phyloP scores from a whole-genome alignment of 2,888 invertebrate genomes.

The Thereva unica region DNA sequence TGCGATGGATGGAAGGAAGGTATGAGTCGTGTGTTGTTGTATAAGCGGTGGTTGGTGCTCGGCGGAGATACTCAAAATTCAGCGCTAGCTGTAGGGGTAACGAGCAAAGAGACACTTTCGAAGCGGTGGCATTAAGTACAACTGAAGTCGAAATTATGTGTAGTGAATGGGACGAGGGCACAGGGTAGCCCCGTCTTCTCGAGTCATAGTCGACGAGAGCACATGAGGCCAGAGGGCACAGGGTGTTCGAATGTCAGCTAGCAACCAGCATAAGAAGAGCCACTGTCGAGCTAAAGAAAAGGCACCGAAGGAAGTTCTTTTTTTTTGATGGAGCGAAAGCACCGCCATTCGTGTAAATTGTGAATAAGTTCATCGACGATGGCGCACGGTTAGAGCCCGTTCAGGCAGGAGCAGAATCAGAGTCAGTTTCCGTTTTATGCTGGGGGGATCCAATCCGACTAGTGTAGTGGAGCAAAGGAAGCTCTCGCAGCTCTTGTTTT shows the following conservation, averaged over 20 bases:
- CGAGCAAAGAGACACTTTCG: conserved; percentile 31
- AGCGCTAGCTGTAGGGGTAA: conserved; percentile 26
- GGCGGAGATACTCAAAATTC: conserved; percentile 12
- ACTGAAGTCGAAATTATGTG: conserved; percentile 12
- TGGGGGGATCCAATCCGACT: background rate
- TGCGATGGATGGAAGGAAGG: conserved; percentile 2
- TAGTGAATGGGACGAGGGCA: conserved; percentile 23
- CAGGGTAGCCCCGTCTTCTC: background rate
- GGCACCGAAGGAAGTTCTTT: no score
- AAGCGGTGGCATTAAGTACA: conserved; percentile 29
- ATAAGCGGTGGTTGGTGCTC: background rate
- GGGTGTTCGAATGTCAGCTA: no score
- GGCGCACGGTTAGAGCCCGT: conserved; percentile 2
- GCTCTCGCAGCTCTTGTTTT: conserved; percentile 28
- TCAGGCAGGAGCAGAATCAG: conserved; percentile 5
- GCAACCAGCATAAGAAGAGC: no score
- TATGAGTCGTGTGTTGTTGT: background rate
- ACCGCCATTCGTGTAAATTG: background rate
- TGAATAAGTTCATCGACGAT: background rate
- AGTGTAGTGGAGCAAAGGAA: background rate
- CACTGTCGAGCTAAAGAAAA: no score
- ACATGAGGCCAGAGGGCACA: no score
- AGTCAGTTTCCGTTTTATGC: conserved; percentile 14
- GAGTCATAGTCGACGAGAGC: no score
- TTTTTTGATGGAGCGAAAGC: no score